A percentile compares a stretch with the other conserved stretches of the same genome.
These are phyloP conservation scores for Selene dorsalis DNA, from an alignment of 2,797 vertebrate species.

Conservation along the genomic window DNA sequence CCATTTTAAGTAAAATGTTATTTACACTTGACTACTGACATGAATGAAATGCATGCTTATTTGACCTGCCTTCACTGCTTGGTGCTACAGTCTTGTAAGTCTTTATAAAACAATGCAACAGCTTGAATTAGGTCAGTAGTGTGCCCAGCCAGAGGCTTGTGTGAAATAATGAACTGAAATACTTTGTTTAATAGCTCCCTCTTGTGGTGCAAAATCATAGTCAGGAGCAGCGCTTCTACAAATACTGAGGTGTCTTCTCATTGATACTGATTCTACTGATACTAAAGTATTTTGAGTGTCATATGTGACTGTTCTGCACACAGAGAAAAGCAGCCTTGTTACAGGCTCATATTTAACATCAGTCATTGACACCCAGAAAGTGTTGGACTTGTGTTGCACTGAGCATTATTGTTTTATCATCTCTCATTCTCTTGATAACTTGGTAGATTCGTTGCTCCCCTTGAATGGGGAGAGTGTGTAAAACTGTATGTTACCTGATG, in stretches of 20 bases:
- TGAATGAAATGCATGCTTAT: neutral
- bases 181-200: slow-evolving; percentile 67
- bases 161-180: neutral
- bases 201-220: slow-evolving; percentile 61
- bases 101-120: slow-evolving; percentile 19
- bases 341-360: too few relatives aligned
- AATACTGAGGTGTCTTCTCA: neutral
- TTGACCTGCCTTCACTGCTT: neutral
- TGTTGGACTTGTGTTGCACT: too few relatives aligned
- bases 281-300: too few relatives aligned
- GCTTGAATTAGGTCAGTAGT: slow-evolving; percentile 57
- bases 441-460: too few relatives aligned
- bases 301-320: too few relatives aligned
- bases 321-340: too few relatives aligned
- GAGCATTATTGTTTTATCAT: too few relatives aligned
- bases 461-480: neutral
- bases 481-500: slow-evolving; percentile 16
- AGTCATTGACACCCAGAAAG: too few relatives aligned
- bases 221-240: neutral
- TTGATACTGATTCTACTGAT: too few relatives aligned
- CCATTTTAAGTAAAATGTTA: neutral
- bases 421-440: too few relatives aligned
- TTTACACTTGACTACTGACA: neutral
- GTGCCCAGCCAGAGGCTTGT: neutral
- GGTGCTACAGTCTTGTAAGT: neutral